Base-by-base conservation (phyloP, 2,888 invertebrate genomes). In the Drosophila monieri region DNA sequence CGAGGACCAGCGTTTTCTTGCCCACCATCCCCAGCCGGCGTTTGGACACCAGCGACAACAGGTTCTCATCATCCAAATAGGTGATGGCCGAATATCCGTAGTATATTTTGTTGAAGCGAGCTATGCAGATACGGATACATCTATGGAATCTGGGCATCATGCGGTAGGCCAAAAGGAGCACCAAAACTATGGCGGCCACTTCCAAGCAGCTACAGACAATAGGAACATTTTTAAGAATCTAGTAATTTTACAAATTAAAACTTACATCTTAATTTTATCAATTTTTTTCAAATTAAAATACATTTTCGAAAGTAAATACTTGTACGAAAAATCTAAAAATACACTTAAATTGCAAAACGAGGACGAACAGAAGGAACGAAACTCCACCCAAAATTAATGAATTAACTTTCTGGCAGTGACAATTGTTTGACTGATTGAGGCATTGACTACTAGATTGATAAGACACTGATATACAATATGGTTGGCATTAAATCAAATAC, bases 1-100 rank as follows among this genome's bases (percentile, higher is more conserved):
- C 83, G 1, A 83, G 47, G 0, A 83, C 48, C 0, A 83, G 43
- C 0, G 74, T 83, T 23, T 81, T 81, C 14, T 64, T 77, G 0
- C 25, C 25, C 6, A 81, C 73, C 0, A 51, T n/a, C 0, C 0
- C 0, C 12, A 81, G 52, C 0, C 77, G 62, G 0, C 52, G 48
- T 12, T 3, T 47, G 5, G 73, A 77, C 1, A 73, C 55, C 0
- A 32, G 30, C 9, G 72, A 32, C 6, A 78, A 32, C 6, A 78
- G 9, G 0, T 0, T 0, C 14, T 70, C 64, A 0, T 64, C 12
- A 1, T 12, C 14, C 6, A 46, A 2, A 15, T 77, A 74, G 4
- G 10, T 57, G 1, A 80, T n/a, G 1, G 62, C 65, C 5, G 62
- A 15, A 30, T 61, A 61, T 0, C 47, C 30, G 21, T 15, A 12